Conservation (phyloP, 2,113 vertebrate genomes). For the Astatotilapia flaviijosephi region DNA sequence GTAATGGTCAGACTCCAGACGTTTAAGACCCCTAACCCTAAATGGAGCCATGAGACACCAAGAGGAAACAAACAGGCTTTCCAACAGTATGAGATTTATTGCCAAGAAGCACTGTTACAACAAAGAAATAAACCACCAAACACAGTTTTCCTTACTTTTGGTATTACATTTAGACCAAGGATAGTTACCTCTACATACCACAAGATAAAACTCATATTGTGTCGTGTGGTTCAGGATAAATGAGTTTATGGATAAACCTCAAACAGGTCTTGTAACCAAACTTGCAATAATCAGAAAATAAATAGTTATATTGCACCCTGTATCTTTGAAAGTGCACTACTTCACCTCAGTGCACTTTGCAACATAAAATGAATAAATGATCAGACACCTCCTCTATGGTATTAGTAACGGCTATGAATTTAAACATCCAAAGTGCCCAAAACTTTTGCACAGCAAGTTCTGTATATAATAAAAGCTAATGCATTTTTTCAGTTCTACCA, state of each 20-base stretch:
- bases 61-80: neutral
- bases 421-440: neutral
- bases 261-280: neutral
- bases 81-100: neutral
- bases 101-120: neutral
- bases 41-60: neutral
- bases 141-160: neutral
- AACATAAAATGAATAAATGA: neutral
- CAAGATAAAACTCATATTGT: neutral
- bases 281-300: neutral
- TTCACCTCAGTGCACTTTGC: neutral
- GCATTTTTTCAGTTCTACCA: neutral
- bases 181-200: neutral
- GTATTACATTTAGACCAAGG: neutral
- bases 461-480: neutral
- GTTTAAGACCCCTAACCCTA: neutral
- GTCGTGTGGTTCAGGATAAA: neutral
- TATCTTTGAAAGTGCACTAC: neutral
- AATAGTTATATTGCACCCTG: neutral
- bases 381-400: neutral
- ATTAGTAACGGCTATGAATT: neutral
- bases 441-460: neutral
- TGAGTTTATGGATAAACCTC: neutral
- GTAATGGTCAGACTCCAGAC: neutral
- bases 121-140: neutral